Conservation (phyloP, 2,113 vertebrate genomes). For the Lepisosteus osseus region DNA sequence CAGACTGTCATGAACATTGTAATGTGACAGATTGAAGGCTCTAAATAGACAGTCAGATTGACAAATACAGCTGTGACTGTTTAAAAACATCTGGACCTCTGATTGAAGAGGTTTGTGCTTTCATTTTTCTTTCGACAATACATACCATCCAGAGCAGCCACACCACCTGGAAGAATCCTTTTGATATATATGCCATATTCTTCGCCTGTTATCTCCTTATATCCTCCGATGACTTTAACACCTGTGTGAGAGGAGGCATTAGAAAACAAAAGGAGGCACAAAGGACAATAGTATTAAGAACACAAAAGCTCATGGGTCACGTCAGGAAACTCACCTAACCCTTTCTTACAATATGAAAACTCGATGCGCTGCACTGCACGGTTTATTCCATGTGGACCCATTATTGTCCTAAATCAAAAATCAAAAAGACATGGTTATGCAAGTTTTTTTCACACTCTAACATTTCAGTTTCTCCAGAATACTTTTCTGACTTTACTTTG, state of each 20-base stretch:
- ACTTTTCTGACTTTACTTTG: background rate
- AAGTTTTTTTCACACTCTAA: conserved; percentile 16
- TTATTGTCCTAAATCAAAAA: conserved; percentile 69
- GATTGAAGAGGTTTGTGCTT: too few species aligned
- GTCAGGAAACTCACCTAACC: conserved; percentile 68
- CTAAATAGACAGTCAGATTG: too few species aligned
- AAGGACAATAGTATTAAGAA: background rate
- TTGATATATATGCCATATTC: conserved; percentile 84
- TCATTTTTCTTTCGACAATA: background rate
- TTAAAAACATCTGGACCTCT: too few species aligned
- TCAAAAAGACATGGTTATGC: background rate
- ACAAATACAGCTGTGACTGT: too few species aligned
- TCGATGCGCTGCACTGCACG: conserved; percentile 73
- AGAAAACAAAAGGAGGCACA: background rate
- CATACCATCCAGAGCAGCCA: conserved; percentile 75
- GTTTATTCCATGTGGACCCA: conserved; percentile 79
- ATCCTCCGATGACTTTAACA: conserved; percentile 81
- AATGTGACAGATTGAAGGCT: too few species aligned
- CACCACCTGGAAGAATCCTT: conserved; percentile 68
- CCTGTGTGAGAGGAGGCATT: conserved; percentile 48
- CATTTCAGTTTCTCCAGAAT: background rate
- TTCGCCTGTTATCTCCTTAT: conserved; percentile 70
- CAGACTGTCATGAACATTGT: too few species aligned
- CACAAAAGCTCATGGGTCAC: background rate
- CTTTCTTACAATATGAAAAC: conserved; percentile 75